Evolutionary conservation across 23 tunicate genomes (phyloP).

Genomic region (Aplidium turbinatum): DNA sequence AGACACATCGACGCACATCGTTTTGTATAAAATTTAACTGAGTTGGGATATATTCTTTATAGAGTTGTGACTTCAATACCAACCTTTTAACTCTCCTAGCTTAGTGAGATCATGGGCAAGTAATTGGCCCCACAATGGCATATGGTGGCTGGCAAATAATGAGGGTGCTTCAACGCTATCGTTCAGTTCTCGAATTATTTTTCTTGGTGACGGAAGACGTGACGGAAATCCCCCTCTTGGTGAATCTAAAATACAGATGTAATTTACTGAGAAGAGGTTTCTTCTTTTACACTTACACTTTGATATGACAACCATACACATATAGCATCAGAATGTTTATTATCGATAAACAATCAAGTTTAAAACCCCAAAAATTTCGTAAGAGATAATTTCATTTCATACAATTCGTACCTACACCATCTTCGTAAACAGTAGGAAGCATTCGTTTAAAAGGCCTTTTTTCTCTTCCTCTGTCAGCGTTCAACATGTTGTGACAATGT

Average conservation of each 20-base stretch:
- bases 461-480: constrained; percentile 38
- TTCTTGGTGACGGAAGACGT: constrained; percentile 45
- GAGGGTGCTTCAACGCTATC: constrained; percentile 28
- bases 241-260: background rate
- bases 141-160: constrained; percentile 12
- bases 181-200: constrained; percentile 20
- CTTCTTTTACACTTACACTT: too few relatives aligned
- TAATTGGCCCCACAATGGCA: constrained; percentile 66
- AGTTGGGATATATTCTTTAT: too few relatives aligned
- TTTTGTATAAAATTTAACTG: too few relatives aligned
- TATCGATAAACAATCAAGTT: too few relatives aligned
- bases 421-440: constrained; percentile 56
- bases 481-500: constrained; percentile 48
- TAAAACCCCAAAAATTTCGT: too few relatives aligned
- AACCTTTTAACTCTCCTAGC: constrained; percentile 36
- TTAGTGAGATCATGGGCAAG: constrained; percentile 60
- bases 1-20: too few relatives aligned
- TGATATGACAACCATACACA: too few relatives aligned
- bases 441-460: constrained; percentile 37
- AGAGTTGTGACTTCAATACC: too few relatives aligned
- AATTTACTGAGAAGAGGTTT: too few relatives aligned
- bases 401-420: constrained; percentile 42
- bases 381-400: too few relatives aligned
- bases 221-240: constrained; percentile 45
- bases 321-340: too few relatives aligned